Evolutionary conservation across 2,888 invertebrate species (phyloP).

Genomic region (Rotaria magnacalcarata): DNA sequence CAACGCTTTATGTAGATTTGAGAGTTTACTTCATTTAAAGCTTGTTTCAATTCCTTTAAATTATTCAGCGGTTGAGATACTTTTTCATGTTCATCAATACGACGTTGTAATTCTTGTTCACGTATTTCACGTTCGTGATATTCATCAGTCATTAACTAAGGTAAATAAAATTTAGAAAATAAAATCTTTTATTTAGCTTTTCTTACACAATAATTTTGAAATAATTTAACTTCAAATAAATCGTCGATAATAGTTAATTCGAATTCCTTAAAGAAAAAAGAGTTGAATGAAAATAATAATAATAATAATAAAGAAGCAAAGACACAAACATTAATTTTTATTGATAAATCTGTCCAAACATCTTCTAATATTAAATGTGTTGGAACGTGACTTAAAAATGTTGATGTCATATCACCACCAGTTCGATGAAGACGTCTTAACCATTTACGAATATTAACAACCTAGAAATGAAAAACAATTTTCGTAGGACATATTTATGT

Average conservation of each 20-base stretch:
- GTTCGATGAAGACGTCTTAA: neutral
- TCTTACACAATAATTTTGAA: conserved; percentile 42
- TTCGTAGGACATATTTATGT: no score
- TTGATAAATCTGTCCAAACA: neutral
- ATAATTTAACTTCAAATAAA: conserved; percentile 43
- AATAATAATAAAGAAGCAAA: neutral
- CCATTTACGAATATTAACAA: conserved; percentile 26
- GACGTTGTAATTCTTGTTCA: conserved; percentile 38
- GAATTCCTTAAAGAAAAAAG: conserved; percentile 33
- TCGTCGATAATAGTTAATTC: conserved; percentile 43
- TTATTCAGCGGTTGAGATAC: neutral
- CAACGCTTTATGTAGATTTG: neutral
- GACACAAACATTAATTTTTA: neutral
- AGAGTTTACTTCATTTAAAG: neutral
- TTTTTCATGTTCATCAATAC: conserved; percentile 18
- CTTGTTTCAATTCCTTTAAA: neutral
- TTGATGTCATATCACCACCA: neutral
- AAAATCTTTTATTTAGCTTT: neutral
- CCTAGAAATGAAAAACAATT: neutral
- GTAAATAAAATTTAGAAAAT: neutral
- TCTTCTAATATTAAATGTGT: neutral
- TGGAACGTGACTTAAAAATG: neutral
- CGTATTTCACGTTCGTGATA: conserved; percentile 15
- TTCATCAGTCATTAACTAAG: conserved; percentile 34
- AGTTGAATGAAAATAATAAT: neutral